These are phyloP conservation scores for Crax fasciolata DNA, from an alignment of 2,797 vertebrate species.

Conservation along the genomic window DNA sequence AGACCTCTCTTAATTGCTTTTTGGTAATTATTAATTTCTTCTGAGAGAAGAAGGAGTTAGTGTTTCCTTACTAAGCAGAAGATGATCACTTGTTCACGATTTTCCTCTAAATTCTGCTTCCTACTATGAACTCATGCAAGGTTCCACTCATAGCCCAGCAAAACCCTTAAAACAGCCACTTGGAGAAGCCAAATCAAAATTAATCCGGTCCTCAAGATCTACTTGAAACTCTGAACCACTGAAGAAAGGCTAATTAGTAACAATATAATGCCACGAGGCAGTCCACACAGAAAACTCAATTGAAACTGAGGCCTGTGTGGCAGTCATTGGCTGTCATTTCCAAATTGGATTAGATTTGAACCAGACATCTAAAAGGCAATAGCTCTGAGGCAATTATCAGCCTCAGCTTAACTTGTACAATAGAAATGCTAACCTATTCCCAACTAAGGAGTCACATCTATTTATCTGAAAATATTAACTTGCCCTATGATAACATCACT, in stretches of 20 bases:
- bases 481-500: accelerated
- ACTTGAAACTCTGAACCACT: background rate
- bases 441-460: background rate
- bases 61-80: background rate
- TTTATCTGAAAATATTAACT: background rate
- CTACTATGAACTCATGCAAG: background rate
- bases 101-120: background rate
- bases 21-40: background rate
- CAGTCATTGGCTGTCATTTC: background rate
- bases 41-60: background rate
- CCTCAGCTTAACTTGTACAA: background rate
- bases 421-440: background rate
- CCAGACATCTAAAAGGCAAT: background rate
- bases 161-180: background rate
- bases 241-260: background rate
- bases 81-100: background rate
- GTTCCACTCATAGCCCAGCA: background rate
- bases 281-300: background rate
- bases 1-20: background rate
- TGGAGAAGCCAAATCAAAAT: background rate
- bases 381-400: background rate
- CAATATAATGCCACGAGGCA: background rate
- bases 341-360: background rate
- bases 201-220: background rate
- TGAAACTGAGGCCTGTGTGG: background rate